Conservation (phyloP, 2,888 invertebrate species). For the Diarsia mendica region DNA sequence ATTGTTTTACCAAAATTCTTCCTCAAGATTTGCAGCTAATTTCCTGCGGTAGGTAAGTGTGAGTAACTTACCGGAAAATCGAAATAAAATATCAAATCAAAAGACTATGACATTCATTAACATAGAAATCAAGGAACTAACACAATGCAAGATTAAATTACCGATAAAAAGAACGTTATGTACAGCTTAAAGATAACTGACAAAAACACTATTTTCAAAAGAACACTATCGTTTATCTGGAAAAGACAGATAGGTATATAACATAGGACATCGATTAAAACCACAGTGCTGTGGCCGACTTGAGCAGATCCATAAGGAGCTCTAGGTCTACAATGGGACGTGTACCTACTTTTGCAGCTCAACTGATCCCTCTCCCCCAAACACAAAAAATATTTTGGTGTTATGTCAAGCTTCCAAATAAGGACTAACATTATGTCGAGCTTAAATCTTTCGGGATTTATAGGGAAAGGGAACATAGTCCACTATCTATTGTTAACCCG, state of each 20-base stretch:
- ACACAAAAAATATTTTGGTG: not conserved
- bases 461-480: not conserved
- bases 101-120: not conserved
- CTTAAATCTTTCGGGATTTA: not conserved
- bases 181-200: not conserved
- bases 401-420: conserved; percentile 1
- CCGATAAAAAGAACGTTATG: too few relatives aligned
- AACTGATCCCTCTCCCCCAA: not conserved
- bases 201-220: not conserved
- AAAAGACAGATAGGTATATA: too few relatives aligned
- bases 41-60: not conserved
- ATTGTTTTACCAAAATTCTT: conserved; percentile 35
- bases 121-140: conserved; percentile 1
- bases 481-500: conserved; percentile 7
- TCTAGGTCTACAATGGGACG: not conserved
- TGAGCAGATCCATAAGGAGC: not conserved
- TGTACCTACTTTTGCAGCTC: not conserved
- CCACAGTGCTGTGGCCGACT: not conserved
- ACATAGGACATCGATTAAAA: not conserved
- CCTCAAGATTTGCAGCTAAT: conserved; percentile 10
- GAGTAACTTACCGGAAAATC: conserved; percentile 22
- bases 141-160: too few relatives aligned
- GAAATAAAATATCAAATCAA: conserved; percentile 4
- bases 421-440: not conserved
- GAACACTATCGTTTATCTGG: not conserved